Evolutionary conservation across 2,888 invertebrate genomes (phyloP).

Genomic region (Protonemura montana): DNA sequence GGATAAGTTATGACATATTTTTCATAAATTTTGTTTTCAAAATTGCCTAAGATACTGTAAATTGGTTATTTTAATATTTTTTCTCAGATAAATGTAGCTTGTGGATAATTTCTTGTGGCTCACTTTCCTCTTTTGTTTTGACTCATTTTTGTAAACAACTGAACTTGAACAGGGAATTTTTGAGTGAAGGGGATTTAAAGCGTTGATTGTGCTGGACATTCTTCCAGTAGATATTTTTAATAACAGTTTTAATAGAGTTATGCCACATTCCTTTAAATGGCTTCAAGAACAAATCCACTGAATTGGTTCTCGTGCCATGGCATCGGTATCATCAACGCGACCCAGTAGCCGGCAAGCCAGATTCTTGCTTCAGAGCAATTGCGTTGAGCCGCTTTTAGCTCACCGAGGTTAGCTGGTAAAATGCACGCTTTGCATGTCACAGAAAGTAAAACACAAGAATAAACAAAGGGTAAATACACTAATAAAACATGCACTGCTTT

Average conservation of each 20-base stretch:
- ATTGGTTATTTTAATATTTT: no score
- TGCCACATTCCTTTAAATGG: background rate
- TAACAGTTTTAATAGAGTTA: background rate
- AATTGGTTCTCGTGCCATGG: background rate
- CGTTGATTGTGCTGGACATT: background rate
- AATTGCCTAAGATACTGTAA: no score
- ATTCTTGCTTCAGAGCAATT: background rate
- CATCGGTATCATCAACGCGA: background rate
- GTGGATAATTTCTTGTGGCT: no score
- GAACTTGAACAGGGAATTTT: conserved; percentile 12
- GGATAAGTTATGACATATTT: no score
- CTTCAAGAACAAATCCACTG: background rate
- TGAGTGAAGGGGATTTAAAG: background rate
- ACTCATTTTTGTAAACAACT: conserved; percentile 12
- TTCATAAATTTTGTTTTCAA: no score
- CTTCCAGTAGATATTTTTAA: background rate
- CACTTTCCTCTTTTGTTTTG: background rate
- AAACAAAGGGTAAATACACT: background rate
- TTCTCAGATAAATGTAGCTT: no score
- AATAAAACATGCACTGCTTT: background rate
- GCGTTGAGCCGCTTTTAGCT: background rate
- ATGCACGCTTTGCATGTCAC: background rate
- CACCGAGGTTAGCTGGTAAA: background rate
- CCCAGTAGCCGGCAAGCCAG: background rate
- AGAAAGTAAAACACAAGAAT: background rate